Percentiles rank a stretch among this genome's conserved stretches.
phyloP scores from a whole-genome alignment of 2,113 vertebrate species.

The Eonycteris spelaea region DNA sequence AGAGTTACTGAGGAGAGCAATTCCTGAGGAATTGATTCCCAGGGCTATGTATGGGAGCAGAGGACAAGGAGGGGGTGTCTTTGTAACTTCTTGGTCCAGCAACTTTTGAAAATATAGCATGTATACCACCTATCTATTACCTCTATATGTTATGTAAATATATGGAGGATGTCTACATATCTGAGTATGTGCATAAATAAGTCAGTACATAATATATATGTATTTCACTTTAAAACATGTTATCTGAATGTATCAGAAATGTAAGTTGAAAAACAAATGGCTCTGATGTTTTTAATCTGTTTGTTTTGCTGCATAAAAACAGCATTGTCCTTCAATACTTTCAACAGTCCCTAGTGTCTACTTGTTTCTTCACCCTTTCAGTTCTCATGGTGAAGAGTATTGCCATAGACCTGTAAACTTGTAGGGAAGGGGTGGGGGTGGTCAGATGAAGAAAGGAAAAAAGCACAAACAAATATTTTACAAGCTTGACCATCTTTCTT shows the following conservation, averaged over 20 bases:
- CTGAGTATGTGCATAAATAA: constrained; percentile 44
- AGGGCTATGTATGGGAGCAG: background rate
- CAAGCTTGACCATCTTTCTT: constrained; percentile 78
- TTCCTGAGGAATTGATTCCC: constrained; percentile 27
- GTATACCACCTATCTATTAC: constrained; percentile 39
- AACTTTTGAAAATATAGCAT: constrained; percentile 60
- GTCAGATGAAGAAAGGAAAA: constrained; percentile 55
- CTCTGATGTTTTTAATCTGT: constrained; percentile 77
- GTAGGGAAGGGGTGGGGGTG: background rate
- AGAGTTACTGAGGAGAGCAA: constrained; percentile 30
- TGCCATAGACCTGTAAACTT: constrained; percentile 87
- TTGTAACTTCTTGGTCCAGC: constrained; percentile 65
- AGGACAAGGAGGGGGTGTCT: background rate
- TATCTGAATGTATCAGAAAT: constrained; percentile 75
- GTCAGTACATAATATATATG: constrained; percentile 30
- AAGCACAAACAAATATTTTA: constrained; percentile 86
- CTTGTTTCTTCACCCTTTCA: constrained; percentile 77
- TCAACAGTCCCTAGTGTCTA: constrained; percentile 69
- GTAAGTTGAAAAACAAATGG: constrained; percentile 77
- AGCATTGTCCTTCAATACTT: constrained; percentile 76
- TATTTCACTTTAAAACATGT: constrained; percentile 48
- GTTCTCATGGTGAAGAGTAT: constrained; percentile 78
- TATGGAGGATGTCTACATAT: constrained; percentile 50
- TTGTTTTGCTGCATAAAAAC: constrained; percentile 78
- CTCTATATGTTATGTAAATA: constrained; percentile 33